Evolutionary conservation across 2,888 invertebrate genomes (phyloP).

Genomic region (Lomographa bimaculata): DNA sequence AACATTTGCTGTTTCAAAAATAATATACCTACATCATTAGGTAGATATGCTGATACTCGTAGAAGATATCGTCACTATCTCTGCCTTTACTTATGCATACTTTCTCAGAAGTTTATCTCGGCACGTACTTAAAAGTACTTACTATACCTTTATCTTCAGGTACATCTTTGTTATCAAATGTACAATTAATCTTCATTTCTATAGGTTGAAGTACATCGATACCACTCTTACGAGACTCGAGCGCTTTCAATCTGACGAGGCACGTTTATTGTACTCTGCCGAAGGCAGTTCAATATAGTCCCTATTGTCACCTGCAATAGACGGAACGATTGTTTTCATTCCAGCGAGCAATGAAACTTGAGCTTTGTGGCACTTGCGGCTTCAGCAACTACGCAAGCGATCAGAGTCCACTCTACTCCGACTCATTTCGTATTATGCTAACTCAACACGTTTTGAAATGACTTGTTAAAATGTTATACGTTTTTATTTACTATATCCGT

Average conservation of each 20-base stretch:
- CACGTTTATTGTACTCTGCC: conserved; percentile 14
- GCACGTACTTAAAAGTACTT: conserved; percentile 14
- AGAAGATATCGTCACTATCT: not conserved
- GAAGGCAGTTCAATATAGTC: conserved; percentile 27
- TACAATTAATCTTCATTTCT: conserved; percentile 25
- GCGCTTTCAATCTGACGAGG: conserved; percentile 22
- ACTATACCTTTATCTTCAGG: conserved; percentile 7
- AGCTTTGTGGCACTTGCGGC: conserved; percentile 57
- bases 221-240: conserved; percentile 5
- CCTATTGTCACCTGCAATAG: conserved; percentile 57
- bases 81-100: not conserved
- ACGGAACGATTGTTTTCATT: conserved; percentile 65
- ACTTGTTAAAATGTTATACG: conserved; percentile 11
- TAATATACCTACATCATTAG: no score
- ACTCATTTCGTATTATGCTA: conserved; percentile 31
- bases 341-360: conserved; percentile 53
- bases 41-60: no score
- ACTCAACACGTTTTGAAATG: conserved; percentile 12
- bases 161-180: conserved; percentile 23
- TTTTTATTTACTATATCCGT: conserved; percentile 28
- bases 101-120: conserved; percentile 5
- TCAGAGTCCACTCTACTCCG: conserved; percentile 33
- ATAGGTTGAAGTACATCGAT: conserved; percentile 18
- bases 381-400: conserved; percentile 37
- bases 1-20: no score